phyloP scores from a whole-genome alignment of 1,140 invertebrate genomes.

The Marisa cornuarietis region DNA sequence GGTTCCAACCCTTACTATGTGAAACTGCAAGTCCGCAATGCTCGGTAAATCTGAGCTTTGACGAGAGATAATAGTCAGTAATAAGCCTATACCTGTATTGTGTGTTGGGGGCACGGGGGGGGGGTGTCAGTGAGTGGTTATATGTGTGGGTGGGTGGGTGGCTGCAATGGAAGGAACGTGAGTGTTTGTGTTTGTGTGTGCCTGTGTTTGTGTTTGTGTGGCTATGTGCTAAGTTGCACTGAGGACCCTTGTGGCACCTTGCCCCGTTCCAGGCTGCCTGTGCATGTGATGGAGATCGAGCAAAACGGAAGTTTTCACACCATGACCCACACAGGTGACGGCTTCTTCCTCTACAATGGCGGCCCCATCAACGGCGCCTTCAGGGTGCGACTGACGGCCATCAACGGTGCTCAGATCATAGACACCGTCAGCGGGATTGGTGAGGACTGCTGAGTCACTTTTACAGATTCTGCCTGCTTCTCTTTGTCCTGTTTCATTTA shows the following conservation, averaged over 20 bases:
- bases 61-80: neutral
- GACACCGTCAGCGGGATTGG: constrained; percentile 40
- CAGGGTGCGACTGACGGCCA: constrained; percentile 37
- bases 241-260: neutral
- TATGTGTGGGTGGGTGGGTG: neutral
- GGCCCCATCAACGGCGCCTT: constrained; percentile 22
- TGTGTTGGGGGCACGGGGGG: neutral
- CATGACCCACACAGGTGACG: constrained; percentile 40
- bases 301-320: constrained; percentile 33
- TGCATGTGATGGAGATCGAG: constrained; percentile 35
- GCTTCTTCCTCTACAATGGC: constrained; percentile 31
- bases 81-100: neutral
- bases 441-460: constrained; percentile 18
- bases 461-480: too few species aligned
- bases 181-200: too few species aligned
- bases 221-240: too few species aligned
- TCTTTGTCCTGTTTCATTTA: too few species aligned
- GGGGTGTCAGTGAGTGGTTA: neutral
- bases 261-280: constrained; percentile 38
- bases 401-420: constrained; percentile 35
- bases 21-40: constrained; percentile 17
- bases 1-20: constrained; percentile 40
- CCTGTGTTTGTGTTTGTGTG: neutral
- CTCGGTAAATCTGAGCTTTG: constrained; percentile 14
- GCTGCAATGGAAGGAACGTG: too few species aligned